Conservation (phyloP, 2,888 invertebrate species). For the Mythimna lalbum region DNA sequence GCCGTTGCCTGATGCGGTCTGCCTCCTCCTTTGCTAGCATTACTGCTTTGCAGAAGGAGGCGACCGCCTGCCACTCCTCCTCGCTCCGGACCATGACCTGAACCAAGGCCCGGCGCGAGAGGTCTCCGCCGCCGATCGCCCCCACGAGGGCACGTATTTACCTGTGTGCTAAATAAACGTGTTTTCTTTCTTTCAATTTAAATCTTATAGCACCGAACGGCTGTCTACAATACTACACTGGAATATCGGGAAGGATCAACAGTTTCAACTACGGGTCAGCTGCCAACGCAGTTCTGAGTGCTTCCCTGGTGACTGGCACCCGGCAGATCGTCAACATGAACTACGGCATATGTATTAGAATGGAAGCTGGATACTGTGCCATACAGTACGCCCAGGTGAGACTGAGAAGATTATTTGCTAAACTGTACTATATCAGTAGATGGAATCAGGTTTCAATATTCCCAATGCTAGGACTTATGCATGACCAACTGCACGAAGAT, state of each 20-base stretch:
- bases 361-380: conserved; percentile 93
- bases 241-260: conserved; percentile 91
- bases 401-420: not conserved
- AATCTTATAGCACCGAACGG: conserved; percentile 93
- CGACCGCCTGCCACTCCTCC: too few relatives aligned
- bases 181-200: too few relatives aligned
- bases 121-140: too few relatives aligned
- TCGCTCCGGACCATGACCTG: too few relatives aligned
- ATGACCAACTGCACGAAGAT: too few relatives aligned
- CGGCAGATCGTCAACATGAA: conserved; percentile 93
- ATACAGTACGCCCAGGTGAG: conserved; percentile 92
- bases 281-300: conserved; percentile 89
- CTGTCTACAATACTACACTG: conserved; percentile 94
- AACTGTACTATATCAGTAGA: not conserved
- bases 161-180: too few relatives aligned
- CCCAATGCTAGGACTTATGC: not conserved
- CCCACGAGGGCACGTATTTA: too few relatives aligned
- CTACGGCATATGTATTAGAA: conserved; percentile 95
- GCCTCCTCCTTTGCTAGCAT: too few relatives aligned
- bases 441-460: not conserved
- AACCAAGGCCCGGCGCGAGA: too few relatives aligned
- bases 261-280: conserved; percentile 95
- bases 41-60: too few relatives aligned
- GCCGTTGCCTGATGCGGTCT: too few relatives aligned
- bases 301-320: conserved; percentile 92